Conservation (phyloP, 2,113 vertebrate genomes). For the Chionomys nivalis region DNA sequence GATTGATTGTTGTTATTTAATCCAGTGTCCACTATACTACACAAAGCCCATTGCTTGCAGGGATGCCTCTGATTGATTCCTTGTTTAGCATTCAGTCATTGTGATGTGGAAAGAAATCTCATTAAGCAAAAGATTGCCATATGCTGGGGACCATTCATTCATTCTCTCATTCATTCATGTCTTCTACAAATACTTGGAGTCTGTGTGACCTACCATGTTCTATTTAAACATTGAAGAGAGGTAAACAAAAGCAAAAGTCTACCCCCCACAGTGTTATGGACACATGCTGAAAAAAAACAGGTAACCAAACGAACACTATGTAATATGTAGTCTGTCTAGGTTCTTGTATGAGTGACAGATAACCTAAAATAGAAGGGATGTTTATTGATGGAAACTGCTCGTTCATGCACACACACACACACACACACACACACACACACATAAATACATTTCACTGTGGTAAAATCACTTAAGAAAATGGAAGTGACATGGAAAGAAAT, state of each 20-base stretch:
- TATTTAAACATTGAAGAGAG: neutral
- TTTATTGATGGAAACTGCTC: too few relatives aligned
- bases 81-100: neutral
- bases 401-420: too few relatives aligned
- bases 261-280: too few relatives aligned
- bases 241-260: neutral
- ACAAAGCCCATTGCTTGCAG: neutral
- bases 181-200: neutral
- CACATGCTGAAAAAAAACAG: neutral
- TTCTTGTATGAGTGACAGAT: too few relatives aligned
- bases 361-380: too few relatives aligned
- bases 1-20: neutral
- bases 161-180: neutral
- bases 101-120: neutral
- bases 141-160: too few relatives aligned
- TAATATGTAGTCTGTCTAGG: neutral
- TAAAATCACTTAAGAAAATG: neutral
- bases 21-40: neutral
- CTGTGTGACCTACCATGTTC: neutral
- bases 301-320: neutral
- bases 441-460: neutral
- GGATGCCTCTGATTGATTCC: rapidly evolving
- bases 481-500: neutral
- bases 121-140: neutral
- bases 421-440: neutral